phyloP scores from a whole-genome alignment of 2,888 invertebrate species.

The Andrena camellia region DNA sequence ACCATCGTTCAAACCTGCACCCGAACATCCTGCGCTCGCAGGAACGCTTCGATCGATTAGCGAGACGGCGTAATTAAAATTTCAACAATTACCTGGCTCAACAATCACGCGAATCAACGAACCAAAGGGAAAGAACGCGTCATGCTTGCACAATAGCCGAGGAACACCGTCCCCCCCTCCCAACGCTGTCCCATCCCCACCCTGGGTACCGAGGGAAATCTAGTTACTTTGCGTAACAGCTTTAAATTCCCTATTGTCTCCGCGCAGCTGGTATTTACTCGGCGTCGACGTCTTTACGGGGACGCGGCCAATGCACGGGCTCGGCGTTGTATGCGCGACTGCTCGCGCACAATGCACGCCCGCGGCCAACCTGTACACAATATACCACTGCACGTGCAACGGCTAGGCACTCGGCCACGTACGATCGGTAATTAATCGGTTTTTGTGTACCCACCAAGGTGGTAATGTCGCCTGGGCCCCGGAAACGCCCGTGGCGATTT shows the following conservation, averaged over 20 bases:
- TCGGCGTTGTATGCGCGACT: conserved; percentile 45
- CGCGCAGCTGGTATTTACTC: conserved; percentile 39
- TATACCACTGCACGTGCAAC: conserved; percentile 32
- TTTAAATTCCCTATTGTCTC: conserved; percentile 51
- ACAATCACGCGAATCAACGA: too few relatives aligned
- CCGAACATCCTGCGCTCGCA: too few relatives aligned
- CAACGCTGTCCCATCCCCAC: too few relatives aligned
- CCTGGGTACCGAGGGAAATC: conserved; percentile 3
- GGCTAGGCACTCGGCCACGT: conserved; percentile 7
- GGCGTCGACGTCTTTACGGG: conserved; percentile 39
- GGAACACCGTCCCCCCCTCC: background rate
- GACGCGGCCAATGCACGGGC: conserved; percentile 24
- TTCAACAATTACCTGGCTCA: background rate
- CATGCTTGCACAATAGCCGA: conserved; percentile 7
- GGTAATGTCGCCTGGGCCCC: conserved; percentile 4
- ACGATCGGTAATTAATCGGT: conserved; percentile 49
- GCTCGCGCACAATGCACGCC: conserved; percentile 47
- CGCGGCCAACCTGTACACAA: conserved; percentile 38
- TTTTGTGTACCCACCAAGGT: conserved; percentile 41
- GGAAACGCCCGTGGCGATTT: conserved; percentile 26
- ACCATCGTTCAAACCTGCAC: too few relatives aligned
- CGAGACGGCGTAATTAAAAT: conserved; percentile 6
- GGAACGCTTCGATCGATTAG: too few relatives aligned
- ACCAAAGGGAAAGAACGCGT: background rate
- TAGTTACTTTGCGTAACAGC: conserved; percentile 39